phyloP scores from a whole-genome alignment of 2,888 invertebrate genomes.

The Conomelus anceps region DNA sequence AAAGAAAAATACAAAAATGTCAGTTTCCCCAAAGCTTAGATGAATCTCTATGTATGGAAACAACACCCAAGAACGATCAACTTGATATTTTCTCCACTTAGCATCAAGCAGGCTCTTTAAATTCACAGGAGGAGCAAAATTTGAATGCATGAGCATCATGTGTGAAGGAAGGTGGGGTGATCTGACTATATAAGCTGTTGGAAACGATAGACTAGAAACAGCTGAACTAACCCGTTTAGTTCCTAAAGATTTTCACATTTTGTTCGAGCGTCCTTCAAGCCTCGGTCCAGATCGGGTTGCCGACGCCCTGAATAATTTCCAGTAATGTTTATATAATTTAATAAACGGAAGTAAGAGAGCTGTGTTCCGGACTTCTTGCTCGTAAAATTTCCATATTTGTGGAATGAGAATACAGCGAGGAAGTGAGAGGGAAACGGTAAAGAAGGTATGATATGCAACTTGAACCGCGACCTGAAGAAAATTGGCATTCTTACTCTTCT shows the following conservation, averaged over 20 bases:
- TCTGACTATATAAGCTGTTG: neutral
- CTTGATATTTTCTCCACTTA: neutral
- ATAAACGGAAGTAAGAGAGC: neutral
- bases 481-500: neutral
- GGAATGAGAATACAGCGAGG: neutral
- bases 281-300: neutral
- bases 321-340: slow-evolving; percentile 12
- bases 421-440: neutral
- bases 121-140: neutral
- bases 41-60: neutral
- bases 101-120: neutral
- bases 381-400: slow-evolving; percentile 10
- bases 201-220: neutral
- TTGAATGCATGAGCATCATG: neutral
- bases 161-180: neutral
- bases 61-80: neutral
- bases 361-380: neutral
- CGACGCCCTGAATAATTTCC: slow-evolving; percentile 6
- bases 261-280: neutral
- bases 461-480: neutral
- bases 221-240: neutral
- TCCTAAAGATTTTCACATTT: neutral
- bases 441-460: neutral
- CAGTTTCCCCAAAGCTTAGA: too few relatives aligned
- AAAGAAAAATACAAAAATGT: neutral